Conservation (phyloP, 2,888 invertebrate species). For the Meiosimyza platycephala region DNA sequence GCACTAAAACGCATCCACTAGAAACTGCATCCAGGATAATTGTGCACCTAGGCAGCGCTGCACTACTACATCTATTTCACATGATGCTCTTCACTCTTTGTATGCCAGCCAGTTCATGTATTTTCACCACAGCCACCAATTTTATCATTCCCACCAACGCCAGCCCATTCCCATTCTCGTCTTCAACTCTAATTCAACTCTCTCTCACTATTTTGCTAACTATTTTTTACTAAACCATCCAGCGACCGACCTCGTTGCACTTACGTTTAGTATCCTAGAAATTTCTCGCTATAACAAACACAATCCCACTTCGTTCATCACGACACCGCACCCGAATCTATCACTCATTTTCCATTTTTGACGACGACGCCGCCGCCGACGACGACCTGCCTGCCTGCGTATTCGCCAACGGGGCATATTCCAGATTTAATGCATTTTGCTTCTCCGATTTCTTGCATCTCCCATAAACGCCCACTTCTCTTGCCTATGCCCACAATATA, state of each 20-base stretch:
- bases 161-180: neutral
- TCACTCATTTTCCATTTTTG: too few species aligned
- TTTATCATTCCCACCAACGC: too few species aligned
- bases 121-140: too few species aligned
- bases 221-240: slow-evolving; percentile 2
- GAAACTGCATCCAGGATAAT: slow-evolving; percentile 23
- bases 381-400: slow-evolving; percentile 1
- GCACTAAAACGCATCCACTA: neutral
- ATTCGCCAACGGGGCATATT: slow-evolving; percentile 35
- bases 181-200: neutral
- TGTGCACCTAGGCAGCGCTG: slow-evolving; percentile 16
- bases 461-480: too few species aligned
- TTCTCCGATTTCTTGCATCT: neutral
- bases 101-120: too few species aligned
- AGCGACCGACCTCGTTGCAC: slow-evolving; percentile 22
- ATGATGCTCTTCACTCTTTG: neutral
- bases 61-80: neutral
- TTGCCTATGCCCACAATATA: too few species aligned
- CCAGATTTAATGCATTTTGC: slow-evolving; percentile 37
- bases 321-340: too few species aligned
- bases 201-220: slow-evolving; percentile 18
- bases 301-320: too few species aligned
- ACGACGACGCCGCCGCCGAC: too few species aligned
- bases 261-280: neutral
- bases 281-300: slow-evolving; percentile 9